Percentiles rank a stretch among this genome's conserved stretches.
Conservation (phyloP, 2,113 vertebrate species). For the Rallus limicola region DNA sequence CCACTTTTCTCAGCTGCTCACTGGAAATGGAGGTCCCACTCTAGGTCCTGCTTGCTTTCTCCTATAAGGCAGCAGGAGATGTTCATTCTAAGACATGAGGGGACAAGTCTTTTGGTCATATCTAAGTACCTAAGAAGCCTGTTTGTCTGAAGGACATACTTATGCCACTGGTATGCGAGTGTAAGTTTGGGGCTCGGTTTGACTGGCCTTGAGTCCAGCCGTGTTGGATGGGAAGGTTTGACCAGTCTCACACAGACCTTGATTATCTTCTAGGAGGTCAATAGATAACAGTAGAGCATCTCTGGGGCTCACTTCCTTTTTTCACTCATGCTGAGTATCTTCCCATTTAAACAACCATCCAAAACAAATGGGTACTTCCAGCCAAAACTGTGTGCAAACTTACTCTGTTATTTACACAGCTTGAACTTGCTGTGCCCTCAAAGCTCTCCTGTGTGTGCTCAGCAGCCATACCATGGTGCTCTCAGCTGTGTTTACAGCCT, state of each 20-base stretch:
- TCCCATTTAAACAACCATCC: slow-evolving; percentile 39
- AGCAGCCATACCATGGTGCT: slow-evolving; percentile 14
- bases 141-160: slow-evolving; percentile 15
- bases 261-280: background rate
- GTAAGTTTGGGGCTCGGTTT: background rate
- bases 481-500: slow-evolving; percentile 77
- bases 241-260: background rate
- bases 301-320: slow-evolving; percentile 36
- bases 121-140: background rate
- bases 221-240: background rate
- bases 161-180: background rate
- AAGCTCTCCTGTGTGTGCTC: slow-evolving; percentile 43
- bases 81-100: background rate
- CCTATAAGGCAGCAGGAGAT: background rate
- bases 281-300: slow-evolving; percentile 14
- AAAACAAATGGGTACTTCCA: slow-evolving; percentile 54
- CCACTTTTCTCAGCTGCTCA: background rate
- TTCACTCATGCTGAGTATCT: slow-evolving; percentile 25
- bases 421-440: slow-evolving; percentile 52
- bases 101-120: background rate
- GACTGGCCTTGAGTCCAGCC: background rate
- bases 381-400: slow-evolving; percentile 52
- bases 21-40: background rate
- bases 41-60: background rate
- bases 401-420: slow-evolving; percentile 57